These are phyloP conservation scores for Siniperca scherzeri DNA, from an alignment of 2,797 vertebrate species.

Conservation along the genomic window DNA sequence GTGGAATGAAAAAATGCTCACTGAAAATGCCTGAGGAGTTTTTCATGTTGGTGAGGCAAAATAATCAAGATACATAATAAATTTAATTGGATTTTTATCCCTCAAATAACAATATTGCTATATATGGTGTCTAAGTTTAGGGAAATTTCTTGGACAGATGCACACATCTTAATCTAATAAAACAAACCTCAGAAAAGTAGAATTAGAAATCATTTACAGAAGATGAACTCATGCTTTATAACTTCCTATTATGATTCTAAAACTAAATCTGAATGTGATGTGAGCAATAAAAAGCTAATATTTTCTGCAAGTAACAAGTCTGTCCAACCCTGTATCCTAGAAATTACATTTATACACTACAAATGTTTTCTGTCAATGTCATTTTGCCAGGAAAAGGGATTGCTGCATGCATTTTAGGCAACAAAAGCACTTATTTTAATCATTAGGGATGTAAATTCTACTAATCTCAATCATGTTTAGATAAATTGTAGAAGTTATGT, in stretches of 20 bases:
- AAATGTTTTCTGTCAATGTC: neutral
- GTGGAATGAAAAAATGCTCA: conserved; percentile 78
- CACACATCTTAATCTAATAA: conserved; percentile 42
- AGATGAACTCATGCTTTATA: conserved; percentile 6
- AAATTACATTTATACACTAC: neutral
- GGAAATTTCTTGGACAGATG: conserved; percentile 10
- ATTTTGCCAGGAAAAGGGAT: neutral
- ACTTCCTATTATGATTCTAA: conserved; percentile 2
- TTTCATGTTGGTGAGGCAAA: conserved; percentile 67
- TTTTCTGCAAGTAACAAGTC: neutral
- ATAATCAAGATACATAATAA: conserved; percentile 73
- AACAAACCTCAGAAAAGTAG: conserved; percentile 20
- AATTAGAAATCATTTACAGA: neutral
- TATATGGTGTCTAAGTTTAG: conserved; percentile 13
- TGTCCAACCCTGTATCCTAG: neutral
- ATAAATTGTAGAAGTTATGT: too few relatives aligned
- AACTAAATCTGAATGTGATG: neutral
- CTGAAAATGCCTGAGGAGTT: conserved; percentile 79
- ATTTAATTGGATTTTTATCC: conserved; percentile 67
- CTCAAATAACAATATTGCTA: conserved; percentile 32
- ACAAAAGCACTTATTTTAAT: neutral
- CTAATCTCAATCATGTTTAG: too few relatives aligned
- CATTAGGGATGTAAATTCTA: too few relatives aligned
- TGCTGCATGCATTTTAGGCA: neutral
- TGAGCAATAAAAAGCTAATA: neutral